Evolutionary conservation across 92 coral and sea anemone genomes (phyloP).

Genomic region (Diadumene lineata): DNA sequence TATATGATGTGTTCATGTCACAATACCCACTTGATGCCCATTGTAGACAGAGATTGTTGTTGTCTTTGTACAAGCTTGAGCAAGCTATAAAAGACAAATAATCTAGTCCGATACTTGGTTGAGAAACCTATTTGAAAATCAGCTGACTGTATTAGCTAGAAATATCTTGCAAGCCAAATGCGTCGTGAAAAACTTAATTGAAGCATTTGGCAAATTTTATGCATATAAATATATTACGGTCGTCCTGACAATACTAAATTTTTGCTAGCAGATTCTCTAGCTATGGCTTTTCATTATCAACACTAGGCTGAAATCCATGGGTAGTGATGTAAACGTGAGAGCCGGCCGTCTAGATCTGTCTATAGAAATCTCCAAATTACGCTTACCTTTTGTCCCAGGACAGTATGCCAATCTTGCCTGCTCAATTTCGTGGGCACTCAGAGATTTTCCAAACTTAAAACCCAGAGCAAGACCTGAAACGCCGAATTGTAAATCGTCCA

Average conservation of each 20-base stretch:
- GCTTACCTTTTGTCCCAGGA: slow-evolving; percentile 21
- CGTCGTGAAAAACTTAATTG: too few species aligned
- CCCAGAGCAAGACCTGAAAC: slow-evolving; percentile 5
- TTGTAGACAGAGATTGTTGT: background rate
- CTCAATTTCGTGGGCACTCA: slow-evolving; percentile 26
- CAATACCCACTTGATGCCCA: background rate
- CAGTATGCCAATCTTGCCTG: slow-evolving; percentile 34
- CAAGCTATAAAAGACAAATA: background rate
- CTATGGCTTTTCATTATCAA: too few species aligned
- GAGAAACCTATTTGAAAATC: too few species aligned
- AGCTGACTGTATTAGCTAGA: too few species aligned
- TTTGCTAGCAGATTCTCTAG: too few species aligned
- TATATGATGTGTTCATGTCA: background rate
- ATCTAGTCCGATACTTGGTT: too few species aligned
- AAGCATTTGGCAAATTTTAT: too few species aligned
- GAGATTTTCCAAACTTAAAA: background rate
- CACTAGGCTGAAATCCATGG: too few species aligned
- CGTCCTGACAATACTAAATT: too few species aligned
- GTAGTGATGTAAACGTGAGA: background rate
- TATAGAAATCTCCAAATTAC: background rate
- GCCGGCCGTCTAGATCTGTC: background rate
- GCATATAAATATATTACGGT: too few species aligned
- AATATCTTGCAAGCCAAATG: too few species aligned
- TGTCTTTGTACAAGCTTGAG: background rate
- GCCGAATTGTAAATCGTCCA: slow-evolving; percentile 29